Evolutionary conservation across 1,140 invertebrate genomes (phyloP).

Genomic region (Contarinia nasturtii): DNA sequence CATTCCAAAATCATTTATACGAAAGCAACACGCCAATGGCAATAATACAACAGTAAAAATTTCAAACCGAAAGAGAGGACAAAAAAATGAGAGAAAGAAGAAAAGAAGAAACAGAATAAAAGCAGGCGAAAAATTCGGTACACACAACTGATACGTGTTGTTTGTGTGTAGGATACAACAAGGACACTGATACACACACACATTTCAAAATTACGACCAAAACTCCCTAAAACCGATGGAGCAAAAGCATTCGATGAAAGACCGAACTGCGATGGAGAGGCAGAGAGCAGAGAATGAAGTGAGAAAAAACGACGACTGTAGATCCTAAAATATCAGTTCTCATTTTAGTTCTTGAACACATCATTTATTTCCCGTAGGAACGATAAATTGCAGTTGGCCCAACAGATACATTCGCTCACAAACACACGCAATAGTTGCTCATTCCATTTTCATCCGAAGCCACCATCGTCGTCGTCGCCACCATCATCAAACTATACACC

Average conservation of each 20-base stretch:
- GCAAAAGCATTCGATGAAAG: conserved; percentile 13
- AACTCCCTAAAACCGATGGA: conserved; percentile 4
- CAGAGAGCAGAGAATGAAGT: too few species aligned
- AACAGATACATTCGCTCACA: too few species aligned
- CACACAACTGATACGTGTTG: not conserved
- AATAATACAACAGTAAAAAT: not conserved
- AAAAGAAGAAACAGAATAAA: too few species aligned
- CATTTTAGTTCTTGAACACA: conserved; percentile 4
- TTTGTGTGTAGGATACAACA: not conserved
- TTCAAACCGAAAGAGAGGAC: not conserved
- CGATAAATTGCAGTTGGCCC: conserved; percentile 4
- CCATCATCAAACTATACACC: too few species aligned
- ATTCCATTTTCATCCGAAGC: too few species aligned
- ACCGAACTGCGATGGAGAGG: conserved; percentile 4
- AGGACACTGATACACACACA: conserved; percentile 14
- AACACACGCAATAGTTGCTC: too few species aligned
- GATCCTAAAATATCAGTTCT: conserved; percentile 1
- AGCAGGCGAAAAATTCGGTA: too few species aligned
- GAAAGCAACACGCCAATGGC: conserved; percentile 4
- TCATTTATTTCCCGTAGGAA: conserved; percentile 5
- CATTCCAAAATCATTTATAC: conserved; percentile 4
- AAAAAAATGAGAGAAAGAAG: not conserved
- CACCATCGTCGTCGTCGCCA: too few species aligned
- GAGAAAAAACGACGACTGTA: not conserved
- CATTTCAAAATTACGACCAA: conserved; percentile 5